Percentiles rank a stretch among this genome's conserved stretches.
phyloP scores from a whole-genome alignment of 2,797 vertebrate genomes.

The Atherinosoma microstoma region DNA sequence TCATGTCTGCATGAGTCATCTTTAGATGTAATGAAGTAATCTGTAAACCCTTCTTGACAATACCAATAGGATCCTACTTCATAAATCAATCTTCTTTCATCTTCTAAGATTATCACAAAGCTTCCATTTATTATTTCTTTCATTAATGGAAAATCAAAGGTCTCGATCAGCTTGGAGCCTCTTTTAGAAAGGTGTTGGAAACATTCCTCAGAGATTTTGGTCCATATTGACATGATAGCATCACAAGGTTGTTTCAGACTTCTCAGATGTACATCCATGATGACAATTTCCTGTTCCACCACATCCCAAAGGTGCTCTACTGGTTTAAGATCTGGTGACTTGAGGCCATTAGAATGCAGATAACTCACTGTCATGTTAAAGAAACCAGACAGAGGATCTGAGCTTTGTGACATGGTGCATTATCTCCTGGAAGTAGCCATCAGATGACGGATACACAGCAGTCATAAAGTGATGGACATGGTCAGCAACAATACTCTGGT shows the following conservation, averaged over 20 bases:
- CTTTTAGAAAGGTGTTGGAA: too few species aligned
- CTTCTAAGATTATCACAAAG: not conserved
- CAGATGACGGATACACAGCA: conserved; percentile 20
- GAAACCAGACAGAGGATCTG: not conserved
- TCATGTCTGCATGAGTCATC: too few species aligned
- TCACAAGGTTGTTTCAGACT: too few species aligned
- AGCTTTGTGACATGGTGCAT: conserved; percentile 17
- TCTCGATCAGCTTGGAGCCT: not conserved
- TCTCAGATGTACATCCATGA: too few species aligned
- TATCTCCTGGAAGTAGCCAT: conserved; percentile 57
- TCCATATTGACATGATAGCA: too few species aligned
- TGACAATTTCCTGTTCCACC: too few species aligned
- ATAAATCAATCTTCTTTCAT: not conserved
- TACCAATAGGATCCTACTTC: not conserved
- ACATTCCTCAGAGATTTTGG: too few species aligned
- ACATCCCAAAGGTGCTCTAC: too few species aligned
- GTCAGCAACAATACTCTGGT: not conserved
- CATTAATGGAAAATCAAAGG: not conserved
- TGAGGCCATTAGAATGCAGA: too few species aligned
- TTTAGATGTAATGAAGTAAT: not conserved
- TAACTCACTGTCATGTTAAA: too few species aligned
- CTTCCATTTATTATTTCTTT: not conserved
- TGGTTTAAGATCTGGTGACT: too few species aligned
- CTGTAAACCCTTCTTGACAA: not conserved
- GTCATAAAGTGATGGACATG: not conserved